Conservation (phyloP, 2,797 vertebrate genomes). For the Melanotaenia boesemani region DNA sequence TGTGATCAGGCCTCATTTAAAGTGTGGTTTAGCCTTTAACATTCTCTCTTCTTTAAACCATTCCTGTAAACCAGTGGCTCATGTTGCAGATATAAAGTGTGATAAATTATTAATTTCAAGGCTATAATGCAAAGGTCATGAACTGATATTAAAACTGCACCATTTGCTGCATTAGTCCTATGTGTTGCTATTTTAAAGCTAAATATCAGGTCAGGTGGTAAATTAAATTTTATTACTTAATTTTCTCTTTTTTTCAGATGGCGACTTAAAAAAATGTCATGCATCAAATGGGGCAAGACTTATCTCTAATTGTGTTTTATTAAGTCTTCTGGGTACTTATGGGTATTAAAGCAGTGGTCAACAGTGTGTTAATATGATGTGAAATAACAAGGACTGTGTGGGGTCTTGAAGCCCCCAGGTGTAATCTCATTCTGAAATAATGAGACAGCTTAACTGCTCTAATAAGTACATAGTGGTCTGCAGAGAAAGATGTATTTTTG, state of each 20-base stretch:
- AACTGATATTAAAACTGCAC: background rate
- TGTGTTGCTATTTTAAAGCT: too few species aligned
- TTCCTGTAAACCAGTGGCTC: background rate
- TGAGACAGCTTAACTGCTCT: conserved; percentile 24
- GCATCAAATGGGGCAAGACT: background rate
- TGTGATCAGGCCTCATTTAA: conserved; percentile 25
- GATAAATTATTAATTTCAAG: background rate
- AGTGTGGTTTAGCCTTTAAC: background rate
- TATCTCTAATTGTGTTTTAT: background rate
- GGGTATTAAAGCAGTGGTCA: conserved; percentile 1
- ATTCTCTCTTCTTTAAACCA: background rate
- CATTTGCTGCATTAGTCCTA: background rate
- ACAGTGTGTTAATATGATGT: conserved; percentile 29
- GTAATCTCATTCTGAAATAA: conserved; percentile 13
- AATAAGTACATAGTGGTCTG: background rate
- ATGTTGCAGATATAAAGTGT: background rate
- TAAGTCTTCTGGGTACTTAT: background rate
- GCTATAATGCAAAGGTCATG: background rate
- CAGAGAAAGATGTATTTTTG: background rate
- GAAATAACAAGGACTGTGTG: conserved; percentile 34
- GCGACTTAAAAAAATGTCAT: background rate
- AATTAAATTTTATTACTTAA: background rate
- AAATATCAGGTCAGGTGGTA: too few species aligned
- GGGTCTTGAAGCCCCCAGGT: conserved; percentile 46
- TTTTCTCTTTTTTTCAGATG: background rate